Percentiles rank a stretch among this genome's conserved stretches.
Evolutionary conservation across 2,797 vertebrate species (phyloP).

Genomic region (Sternarchorhynchus goeldii): DNA sequence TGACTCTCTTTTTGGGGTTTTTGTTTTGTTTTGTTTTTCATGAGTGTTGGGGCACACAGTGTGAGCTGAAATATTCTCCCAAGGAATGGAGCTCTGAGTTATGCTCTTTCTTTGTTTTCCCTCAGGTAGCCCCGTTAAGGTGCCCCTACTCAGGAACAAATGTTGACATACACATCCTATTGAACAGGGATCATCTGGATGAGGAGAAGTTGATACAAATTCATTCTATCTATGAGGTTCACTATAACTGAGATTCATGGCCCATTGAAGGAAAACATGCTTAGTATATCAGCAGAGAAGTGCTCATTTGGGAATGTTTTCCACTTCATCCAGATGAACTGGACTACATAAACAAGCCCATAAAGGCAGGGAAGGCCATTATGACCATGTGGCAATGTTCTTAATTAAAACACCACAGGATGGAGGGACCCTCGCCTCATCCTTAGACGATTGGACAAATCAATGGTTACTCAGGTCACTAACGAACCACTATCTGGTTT

Average conservation of each 20-base stretch:
- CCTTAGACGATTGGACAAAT: background rate
- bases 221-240: no score
- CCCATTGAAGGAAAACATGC: background rate
- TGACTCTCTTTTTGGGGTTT: background rate
- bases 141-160: background rate
- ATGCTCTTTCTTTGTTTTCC: constrained; percentile 41
- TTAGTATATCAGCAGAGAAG: background rate
- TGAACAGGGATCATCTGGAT: background rate
- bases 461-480: background rate
- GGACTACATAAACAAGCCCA: constrained; percentile 13
- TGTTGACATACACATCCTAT: constrained; percentile 15
- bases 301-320: background rate
- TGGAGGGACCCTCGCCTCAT: background rate
- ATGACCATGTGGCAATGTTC: background rate
- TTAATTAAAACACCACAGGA: constrained; percentile 24
- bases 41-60: background rate
- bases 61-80: constrained; percentile 49
- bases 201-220: no score
- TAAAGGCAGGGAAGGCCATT: background rate
- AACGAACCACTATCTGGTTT: background rate
- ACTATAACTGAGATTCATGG: no score
- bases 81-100: constrained; percentile 66
- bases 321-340: background rate
- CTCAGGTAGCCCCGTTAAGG: constrained; percentile 7
- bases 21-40: constrained; percentile 20